Conservation (phyloP, 2,797 vertebrate species). For the Sarcophilus harrisii region DNA sequence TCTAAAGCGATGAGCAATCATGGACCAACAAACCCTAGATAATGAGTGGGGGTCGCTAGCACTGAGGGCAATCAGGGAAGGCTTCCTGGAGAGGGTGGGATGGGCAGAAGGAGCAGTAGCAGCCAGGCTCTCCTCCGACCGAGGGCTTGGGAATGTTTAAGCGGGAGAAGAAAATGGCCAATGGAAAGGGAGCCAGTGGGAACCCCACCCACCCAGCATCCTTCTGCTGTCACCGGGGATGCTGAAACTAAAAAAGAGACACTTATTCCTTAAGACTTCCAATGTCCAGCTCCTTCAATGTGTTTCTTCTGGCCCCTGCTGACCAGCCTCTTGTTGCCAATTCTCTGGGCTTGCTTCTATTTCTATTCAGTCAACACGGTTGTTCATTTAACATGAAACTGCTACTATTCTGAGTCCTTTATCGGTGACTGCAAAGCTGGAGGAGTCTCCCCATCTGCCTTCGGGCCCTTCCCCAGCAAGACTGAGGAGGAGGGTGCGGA, state of each 20-base stretch:
- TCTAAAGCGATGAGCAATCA: neutral
- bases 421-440: neutral
- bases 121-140: neutral
- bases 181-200: neutral
- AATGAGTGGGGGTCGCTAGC: neutral
- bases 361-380: neutral
- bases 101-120: neutral
- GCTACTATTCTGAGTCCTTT: rapidly evolving
- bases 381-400: neutral
- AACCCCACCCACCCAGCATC: neutral
- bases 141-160: neutral
- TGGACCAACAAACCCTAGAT: neutral
- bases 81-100: neutral
- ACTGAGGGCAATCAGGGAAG: neutral
- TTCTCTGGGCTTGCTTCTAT: neutral
- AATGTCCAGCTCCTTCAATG: neutral
- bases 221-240: rapidly evolving
- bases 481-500: neutral
- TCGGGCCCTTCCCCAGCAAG: neutral
- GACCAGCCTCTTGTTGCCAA: neutral
- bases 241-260: neutral
- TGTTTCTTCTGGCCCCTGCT: neutral
- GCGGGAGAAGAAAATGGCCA: neutral
- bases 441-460: neutral
- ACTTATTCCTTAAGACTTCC: neutral